Evolutionary conservation across 2,113 vertebrate species (phyloP), one percentile per base, ranked within the genome.

Genomic region (Silurus asotus): DNA sequence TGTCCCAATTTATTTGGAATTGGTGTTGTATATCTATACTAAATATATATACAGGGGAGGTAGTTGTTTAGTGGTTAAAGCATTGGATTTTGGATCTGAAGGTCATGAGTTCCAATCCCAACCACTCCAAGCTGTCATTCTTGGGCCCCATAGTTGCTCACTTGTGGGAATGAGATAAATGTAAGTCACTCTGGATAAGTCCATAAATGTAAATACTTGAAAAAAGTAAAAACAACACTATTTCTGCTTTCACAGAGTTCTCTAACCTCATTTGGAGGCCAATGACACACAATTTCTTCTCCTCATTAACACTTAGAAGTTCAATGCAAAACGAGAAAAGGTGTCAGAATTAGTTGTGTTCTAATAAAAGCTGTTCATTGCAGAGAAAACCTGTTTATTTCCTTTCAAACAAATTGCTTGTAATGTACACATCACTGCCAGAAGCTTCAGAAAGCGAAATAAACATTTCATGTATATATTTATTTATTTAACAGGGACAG

Each of bases 351-450:
- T 45, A 61, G 56, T 75, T 6, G 17, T 51, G 72, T n/a, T 3
- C 69, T 59, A 62, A 58, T 10, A 61, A 62, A 45, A 72, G 82
- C 67, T 83, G 65, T 83, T 59, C 28, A 83, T 58, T 72, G 65
- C 64, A 53, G 48, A 58, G 23, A 15, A 74, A 56, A 59, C 8
- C 69, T 59, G 55, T 8, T 59, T 61, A 70, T 58, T 74, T 37
- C 51, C 51, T 17, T 77, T 8, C 59, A 64, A 37, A 64, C 13
- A 4, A 62, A 62, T 53, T 77, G 48, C n/a, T 62, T 53, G 15
- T 61, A 76, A 77, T 84, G 37, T 77, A 77, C 48, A 65, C 59
- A 64, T 25, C 11, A n/a, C 51, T 25, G 74, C 74, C 14, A 45
- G 45, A 20, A 20, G 69, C 45, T 74, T 19, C 51, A 14, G 7